phyloP scores from a whole-genome alignment of 35 echinoderm and acorn worm species.

The Amphiura filiformis region DNA sequence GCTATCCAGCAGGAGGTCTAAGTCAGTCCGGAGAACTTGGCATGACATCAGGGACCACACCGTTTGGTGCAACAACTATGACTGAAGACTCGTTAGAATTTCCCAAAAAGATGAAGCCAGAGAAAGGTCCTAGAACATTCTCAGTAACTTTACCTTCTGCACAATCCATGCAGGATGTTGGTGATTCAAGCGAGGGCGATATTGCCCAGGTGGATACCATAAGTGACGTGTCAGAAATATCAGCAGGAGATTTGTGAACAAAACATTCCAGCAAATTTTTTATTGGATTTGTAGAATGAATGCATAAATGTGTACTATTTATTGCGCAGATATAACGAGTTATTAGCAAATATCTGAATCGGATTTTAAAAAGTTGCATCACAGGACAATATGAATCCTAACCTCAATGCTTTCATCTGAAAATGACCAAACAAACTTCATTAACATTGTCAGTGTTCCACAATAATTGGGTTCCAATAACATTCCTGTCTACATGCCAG shows the following conservation, averaged over 20 bases:
- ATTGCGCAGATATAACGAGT: too few relatives aligned
- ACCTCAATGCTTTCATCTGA: too few relatives aligned
- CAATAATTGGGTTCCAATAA: too few relatives aligned
- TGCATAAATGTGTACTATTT: too few relatives aligned
- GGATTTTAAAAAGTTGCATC: too few relatives aligned
- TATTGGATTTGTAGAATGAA: too few relatives aligned
- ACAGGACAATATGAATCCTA: too few relatives aligned
- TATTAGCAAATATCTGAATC: too few relatives aligned
- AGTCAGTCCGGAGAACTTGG: not conserved
- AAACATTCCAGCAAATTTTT: too few relatives aligned
- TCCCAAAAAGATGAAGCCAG: not conserved
- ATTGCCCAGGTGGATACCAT: conserved; percentile 34
- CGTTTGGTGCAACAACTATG: conserved; percentile 2
- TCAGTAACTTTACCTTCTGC: conserved; percentile 73
- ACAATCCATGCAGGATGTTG: conserved; percentile 29
- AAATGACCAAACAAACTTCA: too few relatives aligned
- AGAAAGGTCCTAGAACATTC: conserved; percentile 35
- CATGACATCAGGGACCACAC: not conserved
- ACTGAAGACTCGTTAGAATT: conserved; percentile 69
- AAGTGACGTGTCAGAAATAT: conserved; percentile 94
- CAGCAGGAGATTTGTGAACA: conserved; percentile 45
- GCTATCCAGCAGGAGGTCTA: not conserved
- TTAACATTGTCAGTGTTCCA: too few relatives aligned
- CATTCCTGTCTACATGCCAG: too few relatives aligned
- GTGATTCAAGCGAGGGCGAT: conserved; percentile 66